phyloP scores from a whole-genome alignment of 2,113 vertebrate genomes.

The Anthoscopus minutus region DNA sequence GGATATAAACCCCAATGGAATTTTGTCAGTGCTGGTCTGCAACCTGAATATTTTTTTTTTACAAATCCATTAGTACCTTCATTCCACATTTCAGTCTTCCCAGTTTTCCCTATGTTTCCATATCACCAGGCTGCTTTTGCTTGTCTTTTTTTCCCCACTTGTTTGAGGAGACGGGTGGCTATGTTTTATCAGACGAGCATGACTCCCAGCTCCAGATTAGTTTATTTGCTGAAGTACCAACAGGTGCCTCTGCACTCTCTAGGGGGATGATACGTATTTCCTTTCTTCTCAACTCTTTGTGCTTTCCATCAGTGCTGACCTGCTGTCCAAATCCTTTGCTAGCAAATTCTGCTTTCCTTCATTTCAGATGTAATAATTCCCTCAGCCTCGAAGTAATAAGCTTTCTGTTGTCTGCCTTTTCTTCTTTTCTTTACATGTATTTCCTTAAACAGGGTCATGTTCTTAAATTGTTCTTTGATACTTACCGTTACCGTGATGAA shows the following conservation, averaged over 20 bases:
- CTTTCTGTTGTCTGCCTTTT: neutral
- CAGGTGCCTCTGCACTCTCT: neutral
- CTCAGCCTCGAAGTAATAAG: neutral
- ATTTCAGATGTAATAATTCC: neutral
- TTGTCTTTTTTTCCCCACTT: accelerated
- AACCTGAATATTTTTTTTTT: neutral
- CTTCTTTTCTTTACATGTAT: neutral
- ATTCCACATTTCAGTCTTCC: too few relatives aligned
- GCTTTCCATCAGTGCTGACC: neutral
- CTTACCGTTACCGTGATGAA: neutral
- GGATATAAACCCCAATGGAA: neutral
- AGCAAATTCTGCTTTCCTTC: neutral
- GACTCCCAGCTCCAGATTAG: neutral
- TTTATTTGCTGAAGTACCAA: neutral
- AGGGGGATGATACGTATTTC: neutral
- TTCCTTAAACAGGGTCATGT: neutral
- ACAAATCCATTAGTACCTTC: neutral
- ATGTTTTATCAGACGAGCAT: neutral
- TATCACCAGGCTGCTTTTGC: neutral
- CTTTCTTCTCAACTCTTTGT: neutral
- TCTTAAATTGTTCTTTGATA: neutral
- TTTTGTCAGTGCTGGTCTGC: neutral
- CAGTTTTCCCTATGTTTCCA: neutral
- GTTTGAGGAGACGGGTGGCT: neutral
- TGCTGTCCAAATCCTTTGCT: neutral